Percentiles rank a stretch among this genome's conserved stretches.
Conservation (phyloP, 2,797 vertebrate genomes). For the Remorina albescens region DNA sequence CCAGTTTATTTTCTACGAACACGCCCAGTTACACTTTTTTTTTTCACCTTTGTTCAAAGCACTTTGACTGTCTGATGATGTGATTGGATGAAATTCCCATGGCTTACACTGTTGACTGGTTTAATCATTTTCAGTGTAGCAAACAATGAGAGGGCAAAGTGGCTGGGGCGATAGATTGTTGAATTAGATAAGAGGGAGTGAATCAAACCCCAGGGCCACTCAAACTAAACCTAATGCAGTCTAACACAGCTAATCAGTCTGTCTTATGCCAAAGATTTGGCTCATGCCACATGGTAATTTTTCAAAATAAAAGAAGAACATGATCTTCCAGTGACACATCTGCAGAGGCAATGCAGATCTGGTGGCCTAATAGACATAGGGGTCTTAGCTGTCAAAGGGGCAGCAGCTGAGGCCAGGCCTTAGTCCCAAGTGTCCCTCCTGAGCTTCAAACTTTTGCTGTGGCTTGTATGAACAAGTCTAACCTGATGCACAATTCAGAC, state of each 20-base stretch:
- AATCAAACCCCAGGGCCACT: background rate
- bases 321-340: background rate
- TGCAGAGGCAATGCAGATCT: no score
- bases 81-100: background rate
- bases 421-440: background rate
- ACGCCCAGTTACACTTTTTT: conserved; percentile 4
- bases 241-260: background rate
- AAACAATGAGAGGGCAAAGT: conserved; percentile 1
- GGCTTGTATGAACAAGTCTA: background rate
- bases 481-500: background rate
- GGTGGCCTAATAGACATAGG: background rate
- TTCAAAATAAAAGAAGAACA: background rate
- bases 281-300: background rate
- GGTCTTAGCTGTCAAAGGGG: background rate
- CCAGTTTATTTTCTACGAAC: conserved; percentile 14
- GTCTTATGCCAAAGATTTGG: background rate
- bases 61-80: conserved; percentile 20
- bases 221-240: background rate
- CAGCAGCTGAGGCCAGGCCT: background rate
- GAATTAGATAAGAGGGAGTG: background rate
- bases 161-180: background rate
- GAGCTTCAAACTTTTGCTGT: background rate
- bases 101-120: background rate
- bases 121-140: conserved; percentile 1
- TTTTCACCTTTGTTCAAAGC: conserved; percentile 15